Conservation (phyloP, 53 echinoderm and acorn worm species). For the Luidia sarsii region DNA sequence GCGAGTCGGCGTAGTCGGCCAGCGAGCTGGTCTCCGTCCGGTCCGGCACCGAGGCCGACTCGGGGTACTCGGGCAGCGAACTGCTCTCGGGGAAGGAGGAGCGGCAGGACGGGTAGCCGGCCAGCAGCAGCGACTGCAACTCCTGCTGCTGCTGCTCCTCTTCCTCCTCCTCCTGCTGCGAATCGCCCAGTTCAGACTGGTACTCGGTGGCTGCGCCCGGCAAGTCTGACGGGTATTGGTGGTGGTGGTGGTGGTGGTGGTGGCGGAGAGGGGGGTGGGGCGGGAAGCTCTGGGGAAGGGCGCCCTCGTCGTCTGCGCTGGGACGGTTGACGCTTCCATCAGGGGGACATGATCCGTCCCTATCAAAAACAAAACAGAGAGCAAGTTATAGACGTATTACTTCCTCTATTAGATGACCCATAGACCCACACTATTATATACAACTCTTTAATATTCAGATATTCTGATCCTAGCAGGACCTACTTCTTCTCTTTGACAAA, state of each 20-base stretch:
- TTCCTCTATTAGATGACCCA: too few species aligned
- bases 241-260: not conserved
- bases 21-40: slow-evolving; percentile 46
- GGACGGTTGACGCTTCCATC: not conserved
- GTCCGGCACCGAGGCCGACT: slow-evolving; percentile 37
- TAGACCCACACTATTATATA: too few species aligned
- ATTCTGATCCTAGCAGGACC: too few species aligned
- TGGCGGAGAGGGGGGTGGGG: not conserved
- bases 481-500: too few species aligned
- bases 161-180: too few species aligned
- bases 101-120: not conserved
- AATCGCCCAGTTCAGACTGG: too few species aligned
- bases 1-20: slow-evolving; percentile 39
- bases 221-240: not conserved
- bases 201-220: too few species aligned
- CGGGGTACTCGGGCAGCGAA: slow-evolving; percentile 36
- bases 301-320: not conserved
- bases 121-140: not conserved
- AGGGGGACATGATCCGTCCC: slow-evolving; percentile 70
- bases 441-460: too few species aligned
- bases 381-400: too few species aligned
- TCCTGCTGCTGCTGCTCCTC: not conserved
- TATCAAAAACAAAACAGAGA: too few species aligned
- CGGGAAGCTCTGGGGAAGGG: slow-evolving; percentile 12
- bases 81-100: slow-evolving; percentile 32